These are phyloP conservation scores for Carassius gibelio DNA, from an alignment of 2,113 vertebrate species.

Conservation along the genomic window DNA sequence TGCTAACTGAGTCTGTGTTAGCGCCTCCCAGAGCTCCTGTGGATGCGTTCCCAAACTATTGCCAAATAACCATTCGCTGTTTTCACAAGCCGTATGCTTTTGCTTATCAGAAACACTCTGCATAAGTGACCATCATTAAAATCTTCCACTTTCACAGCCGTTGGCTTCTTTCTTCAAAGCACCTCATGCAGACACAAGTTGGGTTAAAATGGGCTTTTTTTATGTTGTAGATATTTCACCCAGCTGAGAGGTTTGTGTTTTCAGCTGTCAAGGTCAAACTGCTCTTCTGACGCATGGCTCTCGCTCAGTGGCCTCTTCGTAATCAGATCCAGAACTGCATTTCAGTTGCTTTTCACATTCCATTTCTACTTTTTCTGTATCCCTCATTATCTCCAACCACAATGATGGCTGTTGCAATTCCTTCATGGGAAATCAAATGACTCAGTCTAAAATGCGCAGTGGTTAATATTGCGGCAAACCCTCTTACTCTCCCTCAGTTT, in stretches of 20 bases:
- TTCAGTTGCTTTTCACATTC: constrained; percentile 8
- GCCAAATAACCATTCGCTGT: no score
- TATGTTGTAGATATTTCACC: background rate
- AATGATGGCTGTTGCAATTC: no score
- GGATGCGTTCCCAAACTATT: no score
- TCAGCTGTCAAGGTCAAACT: constrained; percentile 28
- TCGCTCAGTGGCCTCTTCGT: constrained; percentile 31
- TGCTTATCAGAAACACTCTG: no score
- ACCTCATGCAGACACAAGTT: constrained; percentile 31
- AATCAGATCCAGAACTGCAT: constrained; percentile 49
- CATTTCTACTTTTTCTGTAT: background rate
- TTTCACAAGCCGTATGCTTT: no score
- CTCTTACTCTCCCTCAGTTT: background rate
- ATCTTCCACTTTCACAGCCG: background rate
- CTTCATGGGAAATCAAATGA: background rate
- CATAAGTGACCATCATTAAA: background rate
- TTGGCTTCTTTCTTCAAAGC: constrained; percentile 1
- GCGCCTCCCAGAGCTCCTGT: no score
- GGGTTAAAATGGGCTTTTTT: constrained; percentile 18
- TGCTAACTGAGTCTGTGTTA: no score
- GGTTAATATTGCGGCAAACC: background rate
- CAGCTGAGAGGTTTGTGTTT: constrained; percentile 1
- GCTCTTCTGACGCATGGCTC: constrained; percentile 24
- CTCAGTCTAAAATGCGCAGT: background rate
- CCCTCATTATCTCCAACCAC: background rate